phyloP scores from a whole-genome alignment of 1,140 invertebrate species.

The Probaryconus sp. region DNA sequence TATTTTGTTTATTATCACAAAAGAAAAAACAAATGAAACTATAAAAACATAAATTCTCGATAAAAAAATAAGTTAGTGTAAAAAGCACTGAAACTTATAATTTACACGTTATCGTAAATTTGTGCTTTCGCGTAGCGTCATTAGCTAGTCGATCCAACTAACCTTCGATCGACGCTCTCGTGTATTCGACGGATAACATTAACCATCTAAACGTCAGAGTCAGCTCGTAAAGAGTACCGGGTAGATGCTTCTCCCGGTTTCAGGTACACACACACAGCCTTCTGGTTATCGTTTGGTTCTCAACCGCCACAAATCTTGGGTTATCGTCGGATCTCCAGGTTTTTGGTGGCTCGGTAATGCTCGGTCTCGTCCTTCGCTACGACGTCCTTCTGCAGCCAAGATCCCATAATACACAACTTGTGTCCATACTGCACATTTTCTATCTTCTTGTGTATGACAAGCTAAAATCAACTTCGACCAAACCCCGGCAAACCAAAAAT shows the following conservation, averaged over 20 bases:
- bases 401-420: conserved; percentile 61
- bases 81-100: conserved; percentile 29
- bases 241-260: conserved; percentile 57
- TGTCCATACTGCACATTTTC: conserved; percentile 44
- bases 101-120: conserved; percentile 58
- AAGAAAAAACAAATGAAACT: neutral
- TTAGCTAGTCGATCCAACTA: conserved; percentile 57
- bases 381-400: conserved; percentile 49
- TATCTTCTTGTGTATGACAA: conserved; percentile 50
- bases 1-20: too few relatives aligned
- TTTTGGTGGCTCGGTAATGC: conserved; percentile 74
- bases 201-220: conserved; percentile 61
- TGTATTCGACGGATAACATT: conserved; percentile 60
- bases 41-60: neutral
- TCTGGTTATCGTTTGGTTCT: conserved; percentile 72
- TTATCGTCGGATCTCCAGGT: conserved; percentile 73
- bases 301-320: conserved; percentile 73
- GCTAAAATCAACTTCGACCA: conserved; percentile 23
- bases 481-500: conserved; percentile 20
- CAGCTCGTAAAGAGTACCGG: conserved; percentile 61
- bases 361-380: conserved; percentile 60
- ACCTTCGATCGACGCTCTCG: conserved; percentile 58
- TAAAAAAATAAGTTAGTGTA: conserved; percentile 18
- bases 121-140: conserved; percentile 50
- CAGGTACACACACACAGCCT: conserved; percentile 48